Conservation (phyloP, 30 jellyfish, hydroid and myxozoan species). For the Pelagia noctiluca region DNA sequence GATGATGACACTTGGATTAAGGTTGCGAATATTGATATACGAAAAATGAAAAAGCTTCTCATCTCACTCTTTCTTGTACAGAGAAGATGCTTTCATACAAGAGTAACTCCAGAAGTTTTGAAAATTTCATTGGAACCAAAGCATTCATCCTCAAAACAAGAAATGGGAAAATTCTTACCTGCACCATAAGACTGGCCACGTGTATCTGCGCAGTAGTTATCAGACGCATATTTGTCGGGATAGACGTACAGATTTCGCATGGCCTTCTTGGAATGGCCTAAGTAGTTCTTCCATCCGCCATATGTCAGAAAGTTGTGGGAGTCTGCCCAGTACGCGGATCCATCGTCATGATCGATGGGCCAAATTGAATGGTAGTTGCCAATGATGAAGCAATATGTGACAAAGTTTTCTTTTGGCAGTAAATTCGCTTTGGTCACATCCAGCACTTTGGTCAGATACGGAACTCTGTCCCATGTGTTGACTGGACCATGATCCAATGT, state of each 20-base stretch:
- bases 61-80: too few relatives aligned
- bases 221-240: conserved; percentile 80
- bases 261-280: conserved; percentile 83
- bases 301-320: conserved; percentile 75
- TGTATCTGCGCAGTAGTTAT: conserved; percentile 76
- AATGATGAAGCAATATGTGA: conserved; percentile 63
- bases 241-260: conserved; percentile 76
- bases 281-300: conserved; percentile 94
- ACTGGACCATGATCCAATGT: conserved; percentile 97
- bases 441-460: conserved; percentile 81
- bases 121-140: background rate
- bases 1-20: too few relatives aligned
- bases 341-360: conserved; percentile 99
- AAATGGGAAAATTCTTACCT: conserved; percentile 42
- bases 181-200: conserved; percentile 85
- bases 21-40: too few relatives aligned
- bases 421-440: conserved; percentile 66
- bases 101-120: background rate
- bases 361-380: conserved; percentile 86
- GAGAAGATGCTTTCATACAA: too few relatives aligned
- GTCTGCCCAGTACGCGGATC: conserved; percentile 94
- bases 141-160: background rate
- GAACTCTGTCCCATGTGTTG: conserved; percentile 97
- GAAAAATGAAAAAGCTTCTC: too few relatives aligned
- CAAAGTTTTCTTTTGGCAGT: conserved; percentile 70